Conservation (phyloP, 2,797 vertebrate genomes). For the Paramormyrops hopkinsi region DNA sequence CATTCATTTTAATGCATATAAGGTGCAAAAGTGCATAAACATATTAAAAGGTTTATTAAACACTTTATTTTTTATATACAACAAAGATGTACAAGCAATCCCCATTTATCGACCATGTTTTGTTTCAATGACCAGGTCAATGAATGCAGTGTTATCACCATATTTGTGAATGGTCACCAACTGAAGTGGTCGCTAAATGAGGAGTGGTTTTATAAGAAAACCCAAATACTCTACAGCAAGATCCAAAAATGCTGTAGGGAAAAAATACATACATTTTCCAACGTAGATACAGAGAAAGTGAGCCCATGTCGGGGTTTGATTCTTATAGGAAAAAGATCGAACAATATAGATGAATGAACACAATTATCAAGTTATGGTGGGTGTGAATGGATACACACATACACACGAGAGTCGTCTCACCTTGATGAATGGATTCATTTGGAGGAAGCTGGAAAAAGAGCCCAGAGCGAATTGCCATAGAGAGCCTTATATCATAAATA, state of each 20-base stretch:
- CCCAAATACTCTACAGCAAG: slow-evolving; percentile 12
- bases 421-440: slow-evolving; percentile 25
- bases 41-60: neutral
- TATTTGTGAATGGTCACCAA: neutral
- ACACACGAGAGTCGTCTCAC: neutral
- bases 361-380: slow-evolving; percentile 19
- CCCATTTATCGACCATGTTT: neutral
- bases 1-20: neutral
- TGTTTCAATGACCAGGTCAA: neutral
- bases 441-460: slow-evolving; percentile 8
- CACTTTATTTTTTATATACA: neutral
- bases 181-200: neutral
- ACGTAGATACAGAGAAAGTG: neutral
- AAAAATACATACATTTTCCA: neutral
- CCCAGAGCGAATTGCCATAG: neutral
- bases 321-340: neutral
- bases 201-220: neutral
- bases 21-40: neutral
- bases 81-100: neutral
- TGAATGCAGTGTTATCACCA: neutral
- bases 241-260: neutral
- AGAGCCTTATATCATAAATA: slow-evolving; percentile 11
- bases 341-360: neutral
- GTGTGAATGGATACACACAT: neutral
- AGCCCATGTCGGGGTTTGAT: neutral